These are phyloP conservation scores for Chirona hameri DNA, from an alignment of 2,888 invertebrate genomes.

Conservation along the genomic window DNA sequence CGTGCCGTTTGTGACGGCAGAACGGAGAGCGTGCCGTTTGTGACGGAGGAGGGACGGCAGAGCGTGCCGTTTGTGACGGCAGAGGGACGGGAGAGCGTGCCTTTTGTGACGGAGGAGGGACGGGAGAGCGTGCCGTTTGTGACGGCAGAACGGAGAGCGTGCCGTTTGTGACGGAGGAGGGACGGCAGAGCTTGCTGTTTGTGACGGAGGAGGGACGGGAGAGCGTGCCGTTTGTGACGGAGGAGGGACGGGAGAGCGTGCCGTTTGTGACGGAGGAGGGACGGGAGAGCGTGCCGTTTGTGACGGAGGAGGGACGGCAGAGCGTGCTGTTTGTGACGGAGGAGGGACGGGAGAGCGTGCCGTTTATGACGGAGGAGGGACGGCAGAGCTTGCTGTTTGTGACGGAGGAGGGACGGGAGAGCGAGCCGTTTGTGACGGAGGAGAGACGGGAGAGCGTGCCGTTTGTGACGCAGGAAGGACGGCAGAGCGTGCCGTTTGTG, in stretches of 20 bases:
- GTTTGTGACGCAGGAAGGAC: background rate
- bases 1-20: background rate
- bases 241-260: background rate
- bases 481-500: background rate
- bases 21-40: background rate
- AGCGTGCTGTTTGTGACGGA: background rate
- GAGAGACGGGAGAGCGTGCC: background rate
- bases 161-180: background rate
- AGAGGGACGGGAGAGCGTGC: background rate
- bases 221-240: background rate
- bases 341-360: background rate
- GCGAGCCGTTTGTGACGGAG: background rate
- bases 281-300: background rate
- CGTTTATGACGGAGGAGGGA: background rate
- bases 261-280: background rate
- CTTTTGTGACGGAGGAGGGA: background rate
- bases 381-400: background rate
- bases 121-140: background rate
- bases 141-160: background rate
- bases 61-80: background rate
- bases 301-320: background rate
- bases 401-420: background rate
- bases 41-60: background rate
- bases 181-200: background rate
- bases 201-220: background rate